A percentile compares a stretch with the other conserved stretches of the same genome.
phyloP scores from a whole-genome alignment of 2,888 invertebrate genomes.

The Agonopterix subpropinquella region DNA sequence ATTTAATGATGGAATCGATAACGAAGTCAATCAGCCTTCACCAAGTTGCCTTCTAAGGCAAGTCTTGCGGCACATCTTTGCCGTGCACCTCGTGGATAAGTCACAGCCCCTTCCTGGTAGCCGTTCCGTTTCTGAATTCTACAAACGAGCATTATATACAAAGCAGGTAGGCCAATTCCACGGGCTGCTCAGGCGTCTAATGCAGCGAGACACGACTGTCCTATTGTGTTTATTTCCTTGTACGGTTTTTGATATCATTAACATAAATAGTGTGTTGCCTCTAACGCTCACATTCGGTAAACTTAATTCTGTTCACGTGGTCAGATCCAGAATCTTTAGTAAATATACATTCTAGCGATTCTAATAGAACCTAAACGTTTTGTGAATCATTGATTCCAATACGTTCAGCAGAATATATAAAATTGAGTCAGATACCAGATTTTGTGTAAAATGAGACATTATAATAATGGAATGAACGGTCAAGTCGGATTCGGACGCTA shows the following conservation, averaged over 20 bases:
- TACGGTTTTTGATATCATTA: slow-evolving; percentile 69
- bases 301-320: slow-evolving; percentile 22
- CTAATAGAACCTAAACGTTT: too few species aligned
- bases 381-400: too few species aligned
- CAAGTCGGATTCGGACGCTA: too few species aligned
- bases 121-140: slow-evolving; percentile 59
- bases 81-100: slow-evolving; percentile 48
- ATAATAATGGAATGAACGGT: too few species aligned
- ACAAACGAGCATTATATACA: slow-evolving; percentile 70
- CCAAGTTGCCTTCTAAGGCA: slow-evolving; percentile 48
- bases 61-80: slow-evolving; percentile 44
- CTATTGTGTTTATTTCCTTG: slow-evolving; percentile 71
- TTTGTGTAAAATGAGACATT: too few species aligned
- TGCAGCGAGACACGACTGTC: slow-evolving; percentile 67
- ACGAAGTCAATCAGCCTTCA: slow-evolving; percentile 55
- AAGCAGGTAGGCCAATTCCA: slow-evolving; percentile 64
- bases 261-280: slow-evolving; percentile 53
- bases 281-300: slow-evolving; percentile 59
- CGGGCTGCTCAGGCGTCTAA: slow-evolving; percentile 58
- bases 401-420: too few species aligned
- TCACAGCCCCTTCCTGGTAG: slow-evolving; percentile 59
- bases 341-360: background rate
- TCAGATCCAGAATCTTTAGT: slow-evolving; percentile 4
- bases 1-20: slow-evolving; percentile 44
- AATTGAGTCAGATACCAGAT: too few species aligned